Conservation (phyloP, 2,113 vertebrate genomes). For the Aegotheles bennettii region DNA sequence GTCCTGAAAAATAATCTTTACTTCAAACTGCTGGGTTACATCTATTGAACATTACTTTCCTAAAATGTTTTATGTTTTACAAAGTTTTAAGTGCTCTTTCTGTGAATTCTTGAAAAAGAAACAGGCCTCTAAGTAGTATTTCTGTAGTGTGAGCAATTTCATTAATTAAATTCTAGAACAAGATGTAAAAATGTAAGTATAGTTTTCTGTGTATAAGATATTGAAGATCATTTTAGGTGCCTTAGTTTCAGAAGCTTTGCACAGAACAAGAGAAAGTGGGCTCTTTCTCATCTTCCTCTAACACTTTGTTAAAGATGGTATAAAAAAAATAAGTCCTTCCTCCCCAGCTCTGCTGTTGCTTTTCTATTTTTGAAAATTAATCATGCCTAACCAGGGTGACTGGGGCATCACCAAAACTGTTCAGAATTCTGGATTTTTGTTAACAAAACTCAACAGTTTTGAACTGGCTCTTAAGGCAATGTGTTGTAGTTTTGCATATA, state of each 20-base stretch:
- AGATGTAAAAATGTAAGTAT: neutral
- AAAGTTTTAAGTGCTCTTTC: neutral
- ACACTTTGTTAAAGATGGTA: neutral
- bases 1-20: neutral
- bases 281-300: neutral
- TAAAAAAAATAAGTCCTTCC: neutral
- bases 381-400: neutral
- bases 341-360: neutral
- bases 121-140: neutral
- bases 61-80: neutral
- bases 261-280: neutral
- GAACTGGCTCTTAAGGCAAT: neutral
- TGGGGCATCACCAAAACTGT: neutral
- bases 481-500: neutral
- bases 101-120: neutral
- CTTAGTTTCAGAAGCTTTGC: neutral
- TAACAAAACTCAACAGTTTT: neutral
- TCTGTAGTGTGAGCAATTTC: neutral
- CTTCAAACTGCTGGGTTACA: neutral
- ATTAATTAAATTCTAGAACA: neutral
- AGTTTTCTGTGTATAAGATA: neutral
- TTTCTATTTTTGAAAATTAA: neutral
- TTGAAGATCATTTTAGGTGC: neutral
- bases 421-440: neutral
- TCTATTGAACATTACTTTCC: neutral